phyloP scores from a whole-genome alignment of 1,140 invertebrate species.

The Euwallacea fornicatus region DNA sequence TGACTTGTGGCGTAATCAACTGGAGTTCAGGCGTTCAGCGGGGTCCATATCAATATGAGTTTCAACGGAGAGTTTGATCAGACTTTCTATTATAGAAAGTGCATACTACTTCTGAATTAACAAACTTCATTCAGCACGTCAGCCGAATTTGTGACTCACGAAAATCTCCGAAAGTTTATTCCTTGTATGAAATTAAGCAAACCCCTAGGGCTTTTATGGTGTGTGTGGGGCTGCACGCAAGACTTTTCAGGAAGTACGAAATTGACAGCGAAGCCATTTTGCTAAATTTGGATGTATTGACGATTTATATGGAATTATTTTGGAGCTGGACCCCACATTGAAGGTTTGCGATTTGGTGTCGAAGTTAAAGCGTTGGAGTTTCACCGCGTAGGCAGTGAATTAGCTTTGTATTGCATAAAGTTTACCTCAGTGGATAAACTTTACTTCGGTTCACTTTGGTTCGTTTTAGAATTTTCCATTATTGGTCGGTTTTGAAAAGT shows the following conservation, averaged over 20 bases:
- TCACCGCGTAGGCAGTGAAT: slow-evolving; percentile 43
- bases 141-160: slow-evolving; percentile 49
- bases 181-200: slow-evolving; percentile 43
- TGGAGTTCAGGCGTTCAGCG: slow-evolving; percentile 45
- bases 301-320: slow-evolving; percentile 94
- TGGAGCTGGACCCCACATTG: slow-evolving; percentile 91
- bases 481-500: no score
- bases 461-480: not conserved
- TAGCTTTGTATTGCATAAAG: slow-evolving; percentile 20
- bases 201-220: slow-evolving; percentile 64
- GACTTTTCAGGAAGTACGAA: slow-evolving; percentile 92
- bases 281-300: slow-evolving; percentile 97
- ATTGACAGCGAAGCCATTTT: slow-evolving; percentile 96
- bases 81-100: slow-evolving; percentile 50
- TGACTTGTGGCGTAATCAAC: slow-evolving; percentile 33
- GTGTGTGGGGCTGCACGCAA: slow-evolving; percentile 78
- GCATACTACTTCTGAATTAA: slow-evolving; percentile 43
- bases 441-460: slow-evolving; percentile 19
- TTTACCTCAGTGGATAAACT: slow-evolving; percentile 14
- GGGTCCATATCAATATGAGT: slow-evolving; percentile 50
- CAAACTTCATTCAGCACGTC: slow-evolving; percentile 44
- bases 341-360: slow-evolving; percentile 95
- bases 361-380: slow-evolving; percentile 73
- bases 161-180: slow-evolving; percentile 40
- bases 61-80: slow-evolving; percentile 45